Evolutionary conservation across 2,888 invertebrate genomes (phyloP).

Genomic region (Holacanthella duospinosa): DNA sequence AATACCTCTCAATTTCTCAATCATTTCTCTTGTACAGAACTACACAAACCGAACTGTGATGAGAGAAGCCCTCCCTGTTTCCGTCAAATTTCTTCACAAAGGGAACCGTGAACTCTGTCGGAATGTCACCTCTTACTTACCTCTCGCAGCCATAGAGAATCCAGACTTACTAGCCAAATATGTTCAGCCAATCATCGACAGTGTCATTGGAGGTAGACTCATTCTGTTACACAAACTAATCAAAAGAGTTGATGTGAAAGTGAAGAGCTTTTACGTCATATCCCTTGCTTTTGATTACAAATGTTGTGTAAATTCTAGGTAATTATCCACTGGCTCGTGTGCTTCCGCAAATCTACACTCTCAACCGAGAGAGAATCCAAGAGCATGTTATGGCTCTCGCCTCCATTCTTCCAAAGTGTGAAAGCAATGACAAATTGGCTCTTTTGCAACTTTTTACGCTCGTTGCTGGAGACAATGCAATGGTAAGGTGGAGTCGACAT

Average conservation of each 20-base stretch:
- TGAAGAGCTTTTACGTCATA: no score
- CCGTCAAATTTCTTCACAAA: slow-evolving; percentile 81
- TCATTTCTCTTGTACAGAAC: slow-evolving; percentile 47
- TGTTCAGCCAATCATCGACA: slow-evolving; percentile 79
- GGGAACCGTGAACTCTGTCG: slow-evolving; percentile 79
- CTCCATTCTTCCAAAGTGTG: slow-evolving; percentile 67
- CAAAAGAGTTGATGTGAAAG: no score
- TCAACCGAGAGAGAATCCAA: slow-evolving; percentile 73
- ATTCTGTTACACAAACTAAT: no score
- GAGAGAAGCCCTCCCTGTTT: slow-evolving; percentile 75
- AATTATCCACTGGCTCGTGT: slow-evolving; percentile 81
- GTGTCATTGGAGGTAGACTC: slow-evolving; percentile 65
- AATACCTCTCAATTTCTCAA: neutral
- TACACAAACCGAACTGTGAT: slow-evolving; percentile 62
- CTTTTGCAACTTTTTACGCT: slow-evolving; percentile 69
- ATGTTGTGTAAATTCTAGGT: slow-evolving; percentile 47
- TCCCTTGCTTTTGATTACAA: no score
- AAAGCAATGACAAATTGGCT: slow-evolving; percentile 73
- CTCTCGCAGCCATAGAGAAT: slow-evolving; percentile 83
- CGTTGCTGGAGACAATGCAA: slow-evolving; percentile 51
- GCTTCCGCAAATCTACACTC: slow-evolving; percentile 78
- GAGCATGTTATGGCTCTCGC: slow-evolving; percentile 74
- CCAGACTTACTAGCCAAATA: slow-evolving; percentile 74
- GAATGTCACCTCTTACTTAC: slow-evolving; percentile 83
- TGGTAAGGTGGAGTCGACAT: slow-evolving; percentile 5